Conservation (phyloP, 2,113 vertebrate species). For the Boulengeromyrus knoepffleri region DNA sequence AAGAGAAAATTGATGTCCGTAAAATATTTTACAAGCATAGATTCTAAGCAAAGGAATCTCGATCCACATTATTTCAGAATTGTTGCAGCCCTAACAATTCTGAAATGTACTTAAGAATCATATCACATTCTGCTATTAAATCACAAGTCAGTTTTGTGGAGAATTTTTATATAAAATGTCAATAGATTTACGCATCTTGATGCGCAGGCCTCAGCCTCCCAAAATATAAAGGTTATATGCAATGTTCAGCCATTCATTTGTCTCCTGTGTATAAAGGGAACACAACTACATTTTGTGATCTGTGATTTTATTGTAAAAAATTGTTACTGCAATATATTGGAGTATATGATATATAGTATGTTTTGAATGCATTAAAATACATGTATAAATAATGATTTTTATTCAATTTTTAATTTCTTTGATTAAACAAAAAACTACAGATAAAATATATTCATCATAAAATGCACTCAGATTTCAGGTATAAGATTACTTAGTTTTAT, state of each 20-base stretch:
- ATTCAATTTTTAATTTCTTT: neutral
- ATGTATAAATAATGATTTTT: neutral
- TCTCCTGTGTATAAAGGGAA: neutral
- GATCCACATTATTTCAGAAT: no score
- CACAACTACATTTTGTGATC: neutral
- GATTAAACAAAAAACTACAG: neutral
- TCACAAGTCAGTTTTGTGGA: no score
- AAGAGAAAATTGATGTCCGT: neutral
- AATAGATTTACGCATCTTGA: neutral
- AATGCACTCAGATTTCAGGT: neutral
- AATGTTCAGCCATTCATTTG: neutral
- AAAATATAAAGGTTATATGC: neutral
- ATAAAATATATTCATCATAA: neutral
- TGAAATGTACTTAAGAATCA: no score
- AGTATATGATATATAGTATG: neutral
- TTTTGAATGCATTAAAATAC: neutral
- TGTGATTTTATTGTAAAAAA: neutral
- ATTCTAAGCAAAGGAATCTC: no score
- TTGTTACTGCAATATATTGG: neutral
- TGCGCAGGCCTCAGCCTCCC: neutral
- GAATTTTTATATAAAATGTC: neutral
- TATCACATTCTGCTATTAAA: no score
- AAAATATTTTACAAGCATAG: neutral
- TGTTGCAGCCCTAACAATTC: no score
- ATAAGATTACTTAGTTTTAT: neutral